These are phyloP conservation scores for Trachemys scripta DNA, from an alignment of 2,113 vertebrate genomes.

Conservation along the genomic window DNA sequence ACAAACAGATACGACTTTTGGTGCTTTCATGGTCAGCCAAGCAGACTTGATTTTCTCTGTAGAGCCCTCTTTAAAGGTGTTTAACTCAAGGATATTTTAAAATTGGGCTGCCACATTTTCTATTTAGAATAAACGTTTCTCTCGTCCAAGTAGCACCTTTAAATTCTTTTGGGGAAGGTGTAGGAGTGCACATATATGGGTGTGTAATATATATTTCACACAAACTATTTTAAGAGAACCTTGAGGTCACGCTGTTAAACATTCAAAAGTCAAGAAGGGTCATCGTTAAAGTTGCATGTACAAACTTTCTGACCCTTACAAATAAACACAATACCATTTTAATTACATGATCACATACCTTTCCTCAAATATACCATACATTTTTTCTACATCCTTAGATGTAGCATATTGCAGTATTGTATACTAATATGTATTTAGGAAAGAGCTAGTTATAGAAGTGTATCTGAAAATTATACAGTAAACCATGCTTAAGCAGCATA, in stretches of 20 bases:
- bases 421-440: neutral
- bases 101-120: neutral
- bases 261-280: slow-evolving; percentile 20
- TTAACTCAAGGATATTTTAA: neutral
- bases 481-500: neutral
- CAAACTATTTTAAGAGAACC: neutral
- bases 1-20: neutral
- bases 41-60: neutral
- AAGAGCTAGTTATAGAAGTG: neutral
- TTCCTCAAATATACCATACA: neutral
- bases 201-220: neutral
- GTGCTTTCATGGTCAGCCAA: neutral
- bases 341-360: neutral
- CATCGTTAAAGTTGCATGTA: neutral
- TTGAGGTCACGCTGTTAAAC: neutral
- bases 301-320: neutral
- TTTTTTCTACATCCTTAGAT: neutral
- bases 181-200: neutral
- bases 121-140: slow-evolving; percentile 16
- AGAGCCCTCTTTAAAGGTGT: neutral
- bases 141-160: neutral
- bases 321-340: neutral
- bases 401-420: neutral
- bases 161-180: neutral
- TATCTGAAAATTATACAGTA: neutral